Base-by-base conservation (phyloP, 2,888 invertebrate species). In the Callinectes sapidus region DNA sequence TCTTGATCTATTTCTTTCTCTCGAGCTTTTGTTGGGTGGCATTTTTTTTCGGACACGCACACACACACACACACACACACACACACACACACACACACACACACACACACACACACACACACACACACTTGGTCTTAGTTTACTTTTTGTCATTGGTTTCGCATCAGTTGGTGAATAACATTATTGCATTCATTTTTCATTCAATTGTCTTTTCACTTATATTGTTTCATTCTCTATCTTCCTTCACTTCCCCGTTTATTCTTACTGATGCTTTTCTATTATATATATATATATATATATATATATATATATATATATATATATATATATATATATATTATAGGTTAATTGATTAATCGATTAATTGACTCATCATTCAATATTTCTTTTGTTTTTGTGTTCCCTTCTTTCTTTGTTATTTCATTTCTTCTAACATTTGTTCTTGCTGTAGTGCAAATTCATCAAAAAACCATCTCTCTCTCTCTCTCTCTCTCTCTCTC, bases 61-160 rank as follows among this genome's bases (percentile, higher is more conserved):
- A 81, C 28, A 81, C 28, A 81, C 28, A 81, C 28, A 81, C 28
- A 81, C 28, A 81, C 28, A 81, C 55, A 55, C 55, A 55, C 55
- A 55, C 55, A 55, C 55, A 55, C 55, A 55, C 55, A 55, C 55
- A 55, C 55, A 55, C 55, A 55, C 55, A 55, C 55, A 55, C 55
- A 55, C 55, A 55, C 55, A 55, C 55, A 55, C 55, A 55, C 55
- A 55, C 55, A 71, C 71, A 71, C 71, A 71, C 71, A 71, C 71
- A 71, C 71, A n/a, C n/a, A 71, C 71, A 8, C n/a, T n/a, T 71
- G 71, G n/a, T 71, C 42, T 71, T 16, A 71, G 23, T 3, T n/a
- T 71, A n/a, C n/a, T 71, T 71, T 71, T 3, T 28, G 71, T 71
- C 5, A 28, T 5, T 71, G 28, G 71, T 71, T 10, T 71, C n/a